Base-by-base conservation (phyloP, 2,888 invertebrate species). In the Dasypolia templi region DNA sequence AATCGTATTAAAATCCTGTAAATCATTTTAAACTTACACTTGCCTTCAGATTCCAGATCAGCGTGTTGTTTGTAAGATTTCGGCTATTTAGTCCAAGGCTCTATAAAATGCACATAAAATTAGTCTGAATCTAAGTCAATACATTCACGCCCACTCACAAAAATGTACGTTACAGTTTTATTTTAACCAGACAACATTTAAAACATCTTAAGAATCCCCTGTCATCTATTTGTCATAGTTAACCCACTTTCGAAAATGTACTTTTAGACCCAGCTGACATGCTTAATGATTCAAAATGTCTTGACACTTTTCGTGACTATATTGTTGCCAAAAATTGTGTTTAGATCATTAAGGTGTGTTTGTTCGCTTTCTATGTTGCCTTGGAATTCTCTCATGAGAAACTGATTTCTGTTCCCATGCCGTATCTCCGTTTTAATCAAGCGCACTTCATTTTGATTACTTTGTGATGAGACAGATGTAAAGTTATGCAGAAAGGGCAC, bases 181-280 rank as follows among this genome's bases (percentile, higher is more conserved):
- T 81, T 76, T 64, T 71, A 83, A 82, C 84, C 56, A 64, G 72
- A 65, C 74, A 76, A 77, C 78, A 84, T 85, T 86, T 82, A 83
- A 89, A 85, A 86, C 86, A 85, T 86, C 80, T 79, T 80, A 88
- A 88, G 82, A 87, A 88, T 88, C 84, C 80, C 81, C 76, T 88
- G 86, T 90, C 88, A 82, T 88, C 90, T 89, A 92, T 93, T 92
- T 91, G 90, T 93, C 92, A 91, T 91, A 89, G 91, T 89, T 91
- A 90, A 90, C 93, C 93, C 80, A 92, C 90, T 91, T 93, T 90
- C 87, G 77, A 86, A 81, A 83, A 79, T 87, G 87, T 89, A 83
- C 87, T 86, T 87, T 89, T 86, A 83, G 86, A 86, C 77, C 83
- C 75, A 72, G 65, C 85, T 86, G 89, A 87, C 89, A 89, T 90